Base-by-base conservation (phyloP, 53 echinoderm and acorn worm species). In the Pentamera pediparva region DNA sequence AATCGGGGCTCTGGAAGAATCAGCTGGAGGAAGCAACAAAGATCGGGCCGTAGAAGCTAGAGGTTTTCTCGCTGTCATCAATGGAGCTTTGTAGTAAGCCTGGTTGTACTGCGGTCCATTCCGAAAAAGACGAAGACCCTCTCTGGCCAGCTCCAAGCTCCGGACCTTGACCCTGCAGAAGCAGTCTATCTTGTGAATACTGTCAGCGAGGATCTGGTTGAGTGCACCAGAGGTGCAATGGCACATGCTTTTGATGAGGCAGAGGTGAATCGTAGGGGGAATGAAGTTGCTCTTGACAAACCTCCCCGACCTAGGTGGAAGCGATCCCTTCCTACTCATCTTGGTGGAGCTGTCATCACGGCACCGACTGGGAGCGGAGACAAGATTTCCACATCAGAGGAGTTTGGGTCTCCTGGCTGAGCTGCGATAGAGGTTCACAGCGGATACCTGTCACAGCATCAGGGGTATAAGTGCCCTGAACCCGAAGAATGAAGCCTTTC, bases 41-140 rank as follows among this genome's bases (percentile, higher is more conserved):
- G 80, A 80, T 35, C 32, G 80, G 57, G 80, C 59, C 22, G 40
- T 80, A 13, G 55, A 81, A 35, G 75, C 82, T 27, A 75, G 53
- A 50, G 75, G 52, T 35, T 37, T 49, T 52, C 63, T 82, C 37
- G 62, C 75, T 15, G 59, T 56, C 32, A 39, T 82, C 21, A 41
- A 82, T 37, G 50, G 24, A 51, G 39, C 28, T 82, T 82, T 39
- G 43, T 63, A 8, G 58, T 28, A 2, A 28, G 76, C 52, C 39
- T 82, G 62, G 54, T 75, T 35, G 36, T 82, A 35, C 22, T 82
- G 37, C 38, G 19, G 20, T 30, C 61, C 6, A 25, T 76, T 50
- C 76, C 65, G 33, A 34, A 39, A 19, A 43, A 50, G 37, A 39
- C 54, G 25, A 82, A 82, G 53, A 19, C 37, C 6, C 49, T 39